Evolutionary conservation across 2,113 vertebrate genomes (phyloP), one percentile per base, ranked within the genome.

Genomic region (Vulpes ferrilata): DNA sequence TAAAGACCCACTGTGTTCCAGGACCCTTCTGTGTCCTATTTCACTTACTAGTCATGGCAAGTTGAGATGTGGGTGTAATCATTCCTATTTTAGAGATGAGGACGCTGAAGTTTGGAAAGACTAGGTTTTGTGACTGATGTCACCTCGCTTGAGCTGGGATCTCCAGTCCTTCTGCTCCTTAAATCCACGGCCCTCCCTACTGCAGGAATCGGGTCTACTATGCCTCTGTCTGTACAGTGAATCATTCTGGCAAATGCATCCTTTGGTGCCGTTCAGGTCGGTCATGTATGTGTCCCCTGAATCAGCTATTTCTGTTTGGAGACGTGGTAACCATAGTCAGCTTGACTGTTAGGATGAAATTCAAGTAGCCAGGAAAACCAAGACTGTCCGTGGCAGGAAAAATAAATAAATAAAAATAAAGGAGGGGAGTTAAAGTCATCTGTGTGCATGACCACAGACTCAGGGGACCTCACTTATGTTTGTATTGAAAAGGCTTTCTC

Each of bases 281-380:
- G n/a, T 10, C 60, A 38, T 0, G 0, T 22, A 4, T 79, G 19
- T 90, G 53, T 32, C 3, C 27, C 43, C 79, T 65, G 23, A 19
- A n/a, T 90, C 38, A 79, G 67, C 53, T 80, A 71, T 79, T 55
- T 92, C n/a, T 81, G 7, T 73, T 80, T 43, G 35, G 59, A 43
- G 64, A 64, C 16, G 17, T 48, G 10, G 35, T 59, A 76, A 71
- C 62, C 23, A 35, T 69, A 64, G 60, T 60, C 23, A n/a, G 8
- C 83, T 67, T 30, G 35, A 71, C 20, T 59, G 17, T 53, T 74
- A 78, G 9, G 67, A 82, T 67, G 51, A 38, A 80, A 69, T 15
- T 32, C 20, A 89, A 60, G 64, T 22, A 30, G 48, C 11, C 4
- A 65, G 11, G 74, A 71, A 86, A 73, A 60, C 22, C 11, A 92